These are phyloP conservation scores for Oscheius sp. DNA, from an alignment of 2,888 invertebrate genomes.

Conservation along the genomic window DNA sequence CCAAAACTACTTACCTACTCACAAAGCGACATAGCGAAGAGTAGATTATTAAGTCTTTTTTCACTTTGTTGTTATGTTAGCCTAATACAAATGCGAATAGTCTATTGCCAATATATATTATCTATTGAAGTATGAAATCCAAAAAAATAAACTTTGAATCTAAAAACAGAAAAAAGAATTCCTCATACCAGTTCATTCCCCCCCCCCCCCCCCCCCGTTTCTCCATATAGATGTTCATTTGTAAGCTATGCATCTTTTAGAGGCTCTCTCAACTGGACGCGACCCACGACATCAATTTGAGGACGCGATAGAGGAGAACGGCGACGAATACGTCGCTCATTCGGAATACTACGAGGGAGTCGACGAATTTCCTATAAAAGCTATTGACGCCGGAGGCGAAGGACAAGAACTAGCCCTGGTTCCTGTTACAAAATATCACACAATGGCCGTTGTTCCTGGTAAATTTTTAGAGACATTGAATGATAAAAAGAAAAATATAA, in stretches of 20 bases:
- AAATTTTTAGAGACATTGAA: conserved; percentile 1
- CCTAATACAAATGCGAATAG: too few relatives aligned
- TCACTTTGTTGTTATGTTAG: too few relatives aligned
- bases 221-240: not conserved
- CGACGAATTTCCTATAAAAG: conserved; percentile 49
- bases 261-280: conserved; percentile 27
- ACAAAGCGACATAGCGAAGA: too few relatives aligned
- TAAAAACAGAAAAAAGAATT: too few relatives aligned
- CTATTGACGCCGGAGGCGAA: conserved; percentile 32
- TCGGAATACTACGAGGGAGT: conserved; percentile 56
- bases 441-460: conserved; percentile 54
- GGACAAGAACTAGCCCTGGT: conserved; percentile 39
- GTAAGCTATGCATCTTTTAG: not conserved
- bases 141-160: too few relatives aligned
- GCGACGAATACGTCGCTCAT: conserved; percentile 51
- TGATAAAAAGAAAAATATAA: not conserved
- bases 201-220: not conserved
- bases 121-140: too few relatives aligned
- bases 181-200: too few relatives aligned
- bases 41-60: too few relatives aligned
- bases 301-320: conserved; percentile 60
- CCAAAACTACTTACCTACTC: too few relatives aligned
- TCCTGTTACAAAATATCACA: conserved; percentile 37
- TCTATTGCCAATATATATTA: too few relatives aligned
- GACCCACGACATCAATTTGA: conserved; percentile 48